A percentile compares a stretch with the other conserved stretches of the same genome.
Conservation (phyloP, 2,888 invertebrate genomes). For the Dinocampus coccinellae region DNA sequence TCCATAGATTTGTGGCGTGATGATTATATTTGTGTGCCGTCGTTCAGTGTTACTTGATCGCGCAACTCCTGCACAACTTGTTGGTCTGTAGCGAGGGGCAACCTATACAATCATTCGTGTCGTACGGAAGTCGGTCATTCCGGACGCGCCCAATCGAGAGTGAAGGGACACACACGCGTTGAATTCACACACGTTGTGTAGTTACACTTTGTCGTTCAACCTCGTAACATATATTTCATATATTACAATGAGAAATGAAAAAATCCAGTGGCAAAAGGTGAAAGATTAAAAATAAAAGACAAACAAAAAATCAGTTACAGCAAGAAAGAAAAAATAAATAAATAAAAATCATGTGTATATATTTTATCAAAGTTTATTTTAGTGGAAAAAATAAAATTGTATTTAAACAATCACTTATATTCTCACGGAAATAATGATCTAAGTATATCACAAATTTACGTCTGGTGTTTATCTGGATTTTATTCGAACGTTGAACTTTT, state of each 20-base stretch:
- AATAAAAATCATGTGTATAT: too few species aligned
- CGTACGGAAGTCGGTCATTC: conserved; percentile 5
- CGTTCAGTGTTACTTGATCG: neutral
- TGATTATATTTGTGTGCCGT: neutral
- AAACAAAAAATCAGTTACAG: too few species aligned
- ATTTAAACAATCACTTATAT: too few species aligned
- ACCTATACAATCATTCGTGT: neutral
- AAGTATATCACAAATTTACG: conserved; percentile 60
- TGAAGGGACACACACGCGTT: neutral
- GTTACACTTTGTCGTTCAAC: neutral
- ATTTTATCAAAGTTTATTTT: too few species aligned
- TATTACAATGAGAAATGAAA: too few species aligned
- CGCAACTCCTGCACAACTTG: neutral
- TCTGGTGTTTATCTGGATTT: conserved; percentile 51
- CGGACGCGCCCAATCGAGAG: conserved; percentile 5
- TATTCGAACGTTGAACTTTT: conserved; percentile 9
- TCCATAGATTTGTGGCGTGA: neutral
- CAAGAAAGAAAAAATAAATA: too few species aligned
- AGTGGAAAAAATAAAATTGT: too few species aligned
- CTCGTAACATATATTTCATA: neutral
- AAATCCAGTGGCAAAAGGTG: neutral
- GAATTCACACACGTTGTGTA: neutral
- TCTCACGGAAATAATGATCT: conserved; percentile 36
- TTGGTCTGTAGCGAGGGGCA: neutral
- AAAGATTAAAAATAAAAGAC: too few species aligned